Conservation (phyloP, 2,797 vertebrate species). For the Iguana delicatissima region DNA sequence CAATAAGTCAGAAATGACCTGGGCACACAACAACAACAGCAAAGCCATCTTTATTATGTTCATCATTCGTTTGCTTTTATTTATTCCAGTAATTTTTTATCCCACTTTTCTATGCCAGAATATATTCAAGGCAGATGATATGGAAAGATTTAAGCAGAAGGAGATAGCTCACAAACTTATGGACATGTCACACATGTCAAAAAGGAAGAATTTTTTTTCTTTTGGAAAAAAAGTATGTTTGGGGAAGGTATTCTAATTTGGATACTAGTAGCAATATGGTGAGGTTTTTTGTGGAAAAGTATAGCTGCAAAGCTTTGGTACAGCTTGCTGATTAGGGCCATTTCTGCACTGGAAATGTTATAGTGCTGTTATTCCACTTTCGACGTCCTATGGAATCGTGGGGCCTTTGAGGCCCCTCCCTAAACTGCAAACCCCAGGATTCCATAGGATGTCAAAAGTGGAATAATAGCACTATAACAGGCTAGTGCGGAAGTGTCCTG, state of each 20-base stretch:
- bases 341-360: too few species aligned
- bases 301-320: neutral
- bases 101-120: neutral
- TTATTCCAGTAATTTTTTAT: neutral
- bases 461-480: too few species aligned
- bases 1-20: too few species aligned
- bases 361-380: too few species aligned
- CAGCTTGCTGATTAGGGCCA: neutral
- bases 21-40: too few species aligned
- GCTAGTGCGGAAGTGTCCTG: too few species aligned
- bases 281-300: neutral
- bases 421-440: too few species aligned
- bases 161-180: neutral
- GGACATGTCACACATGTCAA: slow-evolving; percentile 2
- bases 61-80: neutral
- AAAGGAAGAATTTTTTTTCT: neutral
- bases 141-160: slow-evolving; percentile 24
- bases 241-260: slow-evolving; percentile 10
- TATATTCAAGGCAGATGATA: neutral
- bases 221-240: slow-evolving; percentile 29
- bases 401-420: too few species aligned
- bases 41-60: neutral
- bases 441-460: too few species aligned
- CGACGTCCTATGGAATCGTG: too few species aligned
- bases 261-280: neutral